Base-by-base conservation (phyloP, 2,797 vertebrate genomes). In the Natrix natrix region DNA sequence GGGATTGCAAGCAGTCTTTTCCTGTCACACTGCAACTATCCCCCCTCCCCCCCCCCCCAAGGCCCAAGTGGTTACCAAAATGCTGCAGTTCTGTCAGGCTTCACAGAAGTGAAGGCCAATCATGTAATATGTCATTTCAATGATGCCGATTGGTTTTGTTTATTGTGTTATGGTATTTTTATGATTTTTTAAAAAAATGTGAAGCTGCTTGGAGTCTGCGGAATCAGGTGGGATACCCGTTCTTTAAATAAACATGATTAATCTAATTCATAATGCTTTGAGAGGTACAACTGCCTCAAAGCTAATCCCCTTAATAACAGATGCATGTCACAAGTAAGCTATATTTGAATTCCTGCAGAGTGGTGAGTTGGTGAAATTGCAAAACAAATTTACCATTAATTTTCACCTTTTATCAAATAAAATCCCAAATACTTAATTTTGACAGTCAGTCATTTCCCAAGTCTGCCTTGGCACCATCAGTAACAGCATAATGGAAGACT, bases 371-470 rank as follows among this genome's bases (percentile, higher is more conserved):
- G 54, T 37, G 52, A 66, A 57, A 16, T 66, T 63, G 66, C 87
- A 69, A 92, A 54, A n/a, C 56, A 16, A 55, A 61, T 48, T 90
- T 32, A 91, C 87, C 92, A 89, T 93, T 91, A 91, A 94, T 91
- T 95, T 94, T 91, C 55, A 94, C 78, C 88, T 90, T 87, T 94
- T 96, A 95, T 78, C 91, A 94, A 93, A 91, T 69, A 92, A 61
- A 93, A 87, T 95, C 94, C 91, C 87, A 87, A 94, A 93, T 26
- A 54, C 59, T 94, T 92, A 92, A 93, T 94, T 56, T 43, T 94
- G 83, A 92, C 91, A 95, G 94, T 86, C 54, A 96, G 89, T 95
- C 7, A 93, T 94, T 61, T 92, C 94, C 91, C 24, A 95, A 95
- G 14, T 24, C 13, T 93, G 57, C 91, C 63, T 86, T 89, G 86